Evolutionary conservation across 2,888 invertebrate species (phyloP).

Genomic region (Margaritifera margaritifera): DNA sequence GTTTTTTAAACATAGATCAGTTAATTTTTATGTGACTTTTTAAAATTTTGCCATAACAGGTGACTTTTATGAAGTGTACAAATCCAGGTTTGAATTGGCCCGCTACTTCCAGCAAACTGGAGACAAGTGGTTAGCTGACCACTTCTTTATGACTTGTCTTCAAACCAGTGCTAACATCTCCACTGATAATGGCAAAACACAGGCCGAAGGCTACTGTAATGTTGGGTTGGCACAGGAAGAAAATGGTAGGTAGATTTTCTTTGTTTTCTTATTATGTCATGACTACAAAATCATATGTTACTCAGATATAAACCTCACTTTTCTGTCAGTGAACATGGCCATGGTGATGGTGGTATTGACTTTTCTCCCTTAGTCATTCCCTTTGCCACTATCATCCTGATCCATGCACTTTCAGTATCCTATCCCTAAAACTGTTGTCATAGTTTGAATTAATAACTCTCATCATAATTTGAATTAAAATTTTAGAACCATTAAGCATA

Average conservation of each 20-base stretch:
- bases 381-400: no score
- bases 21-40: not conserved
- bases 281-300: no score
- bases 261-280: no score
- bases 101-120: constrained; percentile 63
- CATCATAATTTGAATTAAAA: no score
- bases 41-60: constrained; percentile 45
- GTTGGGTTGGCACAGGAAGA: constrained; percentile 69
- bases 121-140: constrained; percentile 71
- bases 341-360: no score
- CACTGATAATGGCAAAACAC: constrained; percentile 61
- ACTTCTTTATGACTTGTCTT: constrained; percentile 69
- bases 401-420: no score
- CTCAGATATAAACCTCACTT: no score
- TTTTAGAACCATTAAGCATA: no score
- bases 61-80: constrained; percentile 62
- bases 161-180: constrained; percentile 50
- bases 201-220: constrained; percentile 69
- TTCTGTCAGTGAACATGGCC: no score
- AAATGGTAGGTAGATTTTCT: constrained; percentile 52
- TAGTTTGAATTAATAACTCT: no score
- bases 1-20: not conserved
- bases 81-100: constrained; percentile 65
- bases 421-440: no score
- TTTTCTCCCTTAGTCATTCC: no score